Evolutionary conservation across 1,140 invertebrate species (phyloP).

Genomic region (Plutomurus gul): DNA sequence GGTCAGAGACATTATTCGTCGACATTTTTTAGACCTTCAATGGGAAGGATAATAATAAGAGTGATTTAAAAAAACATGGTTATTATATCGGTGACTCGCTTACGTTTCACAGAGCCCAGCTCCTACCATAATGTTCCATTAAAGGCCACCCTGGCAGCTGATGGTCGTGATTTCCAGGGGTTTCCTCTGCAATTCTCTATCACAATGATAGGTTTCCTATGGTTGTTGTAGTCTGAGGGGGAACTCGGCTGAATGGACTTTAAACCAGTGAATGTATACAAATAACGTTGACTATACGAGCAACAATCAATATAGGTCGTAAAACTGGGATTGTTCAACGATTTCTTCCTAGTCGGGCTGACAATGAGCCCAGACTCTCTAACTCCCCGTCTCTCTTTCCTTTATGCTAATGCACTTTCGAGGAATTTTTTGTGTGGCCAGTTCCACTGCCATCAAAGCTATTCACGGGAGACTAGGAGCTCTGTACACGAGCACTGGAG

Average conservation of each 20-base stretch:
- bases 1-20: no score
- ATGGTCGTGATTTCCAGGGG: slow-evolving; percentile 4
- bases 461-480: not conserved
- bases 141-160: slow-evolving; percentile 20
- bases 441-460: not conserved
- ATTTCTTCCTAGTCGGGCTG: not conserved
- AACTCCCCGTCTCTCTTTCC: no score
- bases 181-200: not conserved
- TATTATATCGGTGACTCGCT: no score
- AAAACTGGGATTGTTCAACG: slow-evolving; percentile 18
- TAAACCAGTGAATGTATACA: not conserved
- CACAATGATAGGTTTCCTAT: not conserved
- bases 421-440: not conserved
- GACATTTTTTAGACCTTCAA: no score
- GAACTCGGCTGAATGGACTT: not conserved
- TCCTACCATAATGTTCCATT: not conserved
- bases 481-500: not conserved
- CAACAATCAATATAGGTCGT: slow-evolving; percentile 21
- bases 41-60: no score
- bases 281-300: not conserved
- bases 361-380: not conserved
- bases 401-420: slow-evolving; percentile 21
- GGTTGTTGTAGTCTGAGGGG: not conserved
- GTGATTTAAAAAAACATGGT: no score
- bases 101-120: not conserved